These are phyloP conservation scores for Barbus barbus DNA, from an alignment of 2,113 vertebrate genomes.

Conservation along the genomic window DNA sequence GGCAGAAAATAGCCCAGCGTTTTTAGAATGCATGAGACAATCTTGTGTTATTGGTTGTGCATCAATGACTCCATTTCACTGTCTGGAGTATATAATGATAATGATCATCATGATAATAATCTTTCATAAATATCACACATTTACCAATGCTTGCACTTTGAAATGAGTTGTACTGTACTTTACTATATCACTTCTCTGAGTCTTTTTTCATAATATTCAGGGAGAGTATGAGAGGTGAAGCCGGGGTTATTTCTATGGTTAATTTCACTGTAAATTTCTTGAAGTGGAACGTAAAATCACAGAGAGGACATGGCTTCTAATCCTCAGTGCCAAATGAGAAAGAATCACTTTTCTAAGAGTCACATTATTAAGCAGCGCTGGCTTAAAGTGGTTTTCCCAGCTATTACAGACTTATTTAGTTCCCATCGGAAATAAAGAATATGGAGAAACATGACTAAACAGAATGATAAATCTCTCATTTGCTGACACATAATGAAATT, in stretches of 20 bases:
- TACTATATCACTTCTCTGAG: constrained; percentile 52
- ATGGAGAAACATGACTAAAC: constrained; percentile 74
- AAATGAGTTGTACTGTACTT: constrained; percentile 38
- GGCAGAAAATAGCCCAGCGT: too few relatives aligned
- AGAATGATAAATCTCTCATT: constrained; percentile 74
- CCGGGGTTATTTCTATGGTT: constrained; percentile 62
- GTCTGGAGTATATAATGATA: constrained; percentile 18
- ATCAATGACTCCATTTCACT: not conserved
- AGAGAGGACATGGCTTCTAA: constrained; percentile 28
- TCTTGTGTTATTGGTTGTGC: not conserved
- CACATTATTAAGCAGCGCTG: constrained; percentile 75
- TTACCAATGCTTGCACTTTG: constrained; percentile 25
- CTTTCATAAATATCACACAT: constrained; percentile 42
- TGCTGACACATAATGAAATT: constrained; percentile 71
- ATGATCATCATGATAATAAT: constrained; percentile 21
- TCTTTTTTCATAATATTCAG: constrained; percentile 51
- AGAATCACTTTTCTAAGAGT: constrained; percentile 74
- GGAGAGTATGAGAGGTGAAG: constrained; percentile 56
- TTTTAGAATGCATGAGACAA: not conserved
- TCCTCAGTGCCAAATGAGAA: constrained; percentile 70
- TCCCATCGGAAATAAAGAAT: constrained; percentile 74
- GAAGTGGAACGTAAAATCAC: constrained; percentile 48
- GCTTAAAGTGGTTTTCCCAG: constrained; percentile 71
- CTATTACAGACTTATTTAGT: constrained; percentile 75
- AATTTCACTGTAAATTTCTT: constrained; percentile 68